phyloP scores from a whole-genome alignment of 37 sponge, comb jelly and placozoan genomes.

The Bolinopsis microptera region DNA sequence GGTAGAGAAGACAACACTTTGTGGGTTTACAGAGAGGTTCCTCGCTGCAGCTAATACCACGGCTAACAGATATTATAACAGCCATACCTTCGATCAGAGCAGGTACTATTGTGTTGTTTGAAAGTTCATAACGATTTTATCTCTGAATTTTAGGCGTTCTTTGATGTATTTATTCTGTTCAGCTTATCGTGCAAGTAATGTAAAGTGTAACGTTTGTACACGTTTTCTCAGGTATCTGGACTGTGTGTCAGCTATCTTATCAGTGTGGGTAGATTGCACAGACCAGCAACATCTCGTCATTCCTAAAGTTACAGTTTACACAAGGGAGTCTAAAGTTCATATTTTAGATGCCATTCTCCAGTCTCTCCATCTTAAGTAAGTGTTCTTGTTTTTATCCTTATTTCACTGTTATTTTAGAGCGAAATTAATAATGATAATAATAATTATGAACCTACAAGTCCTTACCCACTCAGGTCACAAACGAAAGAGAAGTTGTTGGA shows the following conservation, averaged over 20 bases:
- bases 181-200: too few relatives aligned
- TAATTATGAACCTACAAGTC: not conserved
- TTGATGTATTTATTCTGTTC: too few relatives aligned
- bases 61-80: not conserved
- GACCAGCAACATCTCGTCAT: not conserved
- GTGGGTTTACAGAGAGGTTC: not conserved
- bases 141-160: too few relatives aligned
- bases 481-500: not conserved
- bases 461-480: not conserved
- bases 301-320: constrained; percentile 4
- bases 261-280: constrained; percentile 21
- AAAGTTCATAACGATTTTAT: too few relatives aligned
- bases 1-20: not conserved
- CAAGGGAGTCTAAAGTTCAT: not conserved
- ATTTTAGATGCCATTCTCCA: not conserved
- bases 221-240: constrained; percentile 39
- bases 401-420: too few relatives aligned
- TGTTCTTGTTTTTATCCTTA: too few relatives aligned
- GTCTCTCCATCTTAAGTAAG: not conserved
- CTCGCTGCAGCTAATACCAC: constrained; percentile 1
- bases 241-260: constrained; percentile 26
- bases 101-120: too few relatives aligned
- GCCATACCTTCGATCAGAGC: constrained; percentile 4
- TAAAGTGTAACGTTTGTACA: too few relatives aligned
- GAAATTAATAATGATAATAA: too few relatives aligned